Conservation (phyloP, 1,140 invertebrate genomes). For the Dinoponera quadriceps region DNA sequence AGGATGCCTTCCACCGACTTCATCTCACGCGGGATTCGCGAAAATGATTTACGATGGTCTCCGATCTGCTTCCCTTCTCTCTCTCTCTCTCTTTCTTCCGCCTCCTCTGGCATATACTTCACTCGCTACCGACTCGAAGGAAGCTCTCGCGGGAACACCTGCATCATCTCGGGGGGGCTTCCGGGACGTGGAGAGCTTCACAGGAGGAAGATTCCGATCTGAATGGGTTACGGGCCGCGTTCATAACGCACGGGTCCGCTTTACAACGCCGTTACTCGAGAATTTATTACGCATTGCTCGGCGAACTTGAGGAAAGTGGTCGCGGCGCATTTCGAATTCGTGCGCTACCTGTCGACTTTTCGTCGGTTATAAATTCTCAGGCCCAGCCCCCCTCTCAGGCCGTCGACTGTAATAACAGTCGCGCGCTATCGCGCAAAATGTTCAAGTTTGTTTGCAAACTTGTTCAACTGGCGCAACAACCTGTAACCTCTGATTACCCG, state of each 20-base stretch:
- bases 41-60: constrained; percentile 74
- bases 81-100: neutral
- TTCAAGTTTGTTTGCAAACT: constrained; percentile 56
- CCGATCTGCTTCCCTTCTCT: constrained; percentile 9
- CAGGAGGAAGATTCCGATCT: constrained; percentile 58
- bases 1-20: constrained; percentile 39
- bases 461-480: constrained; percentile 52
- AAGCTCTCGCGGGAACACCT: constrained; percentile 23
- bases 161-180: constrained; percentile 38
- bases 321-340: constrained; percentile 54
- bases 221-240: constrained; percentile 63
- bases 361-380: constrained; percentile 58
- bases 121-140: no score
- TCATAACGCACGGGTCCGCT: constrained; percentile 36
- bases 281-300: constrained; percentile 67
- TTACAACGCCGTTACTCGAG: constrained; percentile 62
- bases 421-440: constrained; percentile 34
- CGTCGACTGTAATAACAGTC: constrained; percentile 51
- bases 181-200: constrained; percentile 34
- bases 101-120: no score
- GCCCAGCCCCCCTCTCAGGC: neutral
- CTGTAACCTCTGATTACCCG: constrained; percentile 53
- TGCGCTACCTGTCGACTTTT: constrained; percentile 57
- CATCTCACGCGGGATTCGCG: constrained; percentile 61
- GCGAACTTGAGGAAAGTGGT: constrained; percentile 53